Base-by-base conservation (phyloP, 2,888 invertebrate genomes). In the Epinotia nisella region DNA sequence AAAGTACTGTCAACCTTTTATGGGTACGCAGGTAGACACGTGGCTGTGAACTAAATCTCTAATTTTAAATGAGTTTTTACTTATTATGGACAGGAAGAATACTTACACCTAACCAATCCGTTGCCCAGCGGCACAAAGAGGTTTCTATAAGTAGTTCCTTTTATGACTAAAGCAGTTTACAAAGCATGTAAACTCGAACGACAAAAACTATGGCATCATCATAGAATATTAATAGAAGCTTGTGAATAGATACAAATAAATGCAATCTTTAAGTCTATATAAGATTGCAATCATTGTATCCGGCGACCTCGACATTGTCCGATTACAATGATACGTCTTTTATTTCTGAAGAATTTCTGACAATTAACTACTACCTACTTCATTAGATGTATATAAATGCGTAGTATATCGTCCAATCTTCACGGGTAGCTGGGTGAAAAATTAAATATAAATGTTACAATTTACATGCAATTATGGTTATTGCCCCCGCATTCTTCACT, bases 1-100 rank as follows among this genome's bases (percentile, higher is more conserved):
- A 53, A 64, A 68, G 24, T 17, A 35, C 24, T 21, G 61, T 53
- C 60, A n/a, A 67, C 67, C 71, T 61, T 67, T 67, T 67, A 65
- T 49, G 60, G 71, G 60, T 17, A 55, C 10, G 66, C 19, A 53
- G 21, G 53, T 59, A 60, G 24, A 45, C 45, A 41, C 21, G 49
- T 55, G 56, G 10, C 39, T 15, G 53, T 59, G 55, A 13, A 58
- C 70, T 41, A 53, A 65, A 59, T 59, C 21, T 58, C n/a, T n/a
- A 58, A 17, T 17, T 24, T 55, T 67, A 58, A 67, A 67, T 45
- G 45, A 29, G n/a, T 17, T 17, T 29, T 58, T 67, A 49, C 66
- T 39, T 66, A 55, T 66, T 49, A 56, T 66, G 66, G 56, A 56
- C n/a, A 19, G 41, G 41, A 55, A 55, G 24, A 62, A 35, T 39